Conservation (phyloP, 1,140 invertebrate genomes). For the Trinorchestia longiramus region DNA sequence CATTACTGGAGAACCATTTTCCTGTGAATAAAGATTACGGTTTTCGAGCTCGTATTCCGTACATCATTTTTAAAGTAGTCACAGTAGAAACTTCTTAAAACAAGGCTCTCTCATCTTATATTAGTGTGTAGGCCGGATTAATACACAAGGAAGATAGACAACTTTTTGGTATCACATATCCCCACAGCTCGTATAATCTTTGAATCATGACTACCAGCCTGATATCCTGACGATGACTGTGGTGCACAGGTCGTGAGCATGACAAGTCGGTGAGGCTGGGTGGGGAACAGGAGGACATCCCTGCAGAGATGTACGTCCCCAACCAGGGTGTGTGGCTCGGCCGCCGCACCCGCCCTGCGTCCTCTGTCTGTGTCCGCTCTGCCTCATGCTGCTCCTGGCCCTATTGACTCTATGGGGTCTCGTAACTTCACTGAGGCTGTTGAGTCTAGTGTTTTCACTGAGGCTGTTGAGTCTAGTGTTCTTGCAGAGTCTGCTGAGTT, state of each 20-base stretch:
- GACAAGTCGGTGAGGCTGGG: constrained; percentile 64
- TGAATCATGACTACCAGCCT: too few species aligned
- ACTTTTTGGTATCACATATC: too few species aligned
- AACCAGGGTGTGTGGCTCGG: constrained; percentile 89
- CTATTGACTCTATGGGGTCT: constrained; percentile 55
- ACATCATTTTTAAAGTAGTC: too few species aligned
- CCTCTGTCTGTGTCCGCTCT: constrained; percentile 67
- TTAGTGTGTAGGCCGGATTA: too few species aligned
- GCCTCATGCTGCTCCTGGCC: constrained; percentile 66
- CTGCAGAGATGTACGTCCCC: constrained; percentile 89
- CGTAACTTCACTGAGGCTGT: neutral
- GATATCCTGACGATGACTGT: too few species aligned
- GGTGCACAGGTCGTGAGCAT: constrained; percentile 63
- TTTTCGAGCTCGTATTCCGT: too few species aligned
- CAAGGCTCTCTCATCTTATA: too few species aligned
- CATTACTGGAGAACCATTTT: too few species aligned
- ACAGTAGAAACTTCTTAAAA: too few species aligned
- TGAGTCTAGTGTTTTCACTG: neutral
- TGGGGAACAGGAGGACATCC: constrained; percentile 69
- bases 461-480: neutral
- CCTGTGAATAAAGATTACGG: too few species aligned
- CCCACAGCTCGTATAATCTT: too few species aligned
- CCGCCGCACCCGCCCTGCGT: constrained; percentile 73
- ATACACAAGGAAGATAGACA: too few species aligned
- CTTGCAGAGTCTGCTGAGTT: neutral